Percentiles rank a stretch among this genome's conserved stretches.
These are phyloP conservation scores for Xenopus borealis DNA, from an alignment of 2,113 vertebrate species.

Conservation along the genomic window DNA sequence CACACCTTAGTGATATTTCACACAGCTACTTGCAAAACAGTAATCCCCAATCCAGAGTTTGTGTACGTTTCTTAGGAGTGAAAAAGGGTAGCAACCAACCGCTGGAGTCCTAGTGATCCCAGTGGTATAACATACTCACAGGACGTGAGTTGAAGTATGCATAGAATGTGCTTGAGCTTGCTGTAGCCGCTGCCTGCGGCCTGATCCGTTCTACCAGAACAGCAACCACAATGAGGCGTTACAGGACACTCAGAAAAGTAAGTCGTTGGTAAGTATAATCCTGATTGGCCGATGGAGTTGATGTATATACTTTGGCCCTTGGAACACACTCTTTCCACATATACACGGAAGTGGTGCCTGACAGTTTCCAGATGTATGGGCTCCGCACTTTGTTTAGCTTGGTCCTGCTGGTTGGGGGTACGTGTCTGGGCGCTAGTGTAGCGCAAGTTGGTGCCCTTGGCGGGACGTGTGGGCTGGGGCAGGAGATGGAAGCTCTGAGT, in stretches of 20 bases:
- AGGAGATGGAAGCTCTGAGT: slow-evolving; percentile 47
- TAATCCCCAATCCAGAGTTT: too few species aligned
- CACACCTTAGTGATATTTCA: too few species aligned
- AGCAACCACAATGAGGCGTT: fast-evolving
- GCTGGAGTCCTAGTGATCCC: too few species aligned
- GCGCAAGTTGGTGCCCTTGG: slow-evolving; percentile 57
- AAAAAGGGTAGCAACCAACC: too few species aligned
- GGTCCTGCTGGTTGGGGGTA: background rate
- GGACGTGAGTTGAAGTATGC: too few species aligned
- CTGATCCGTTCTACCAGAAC: background rate
- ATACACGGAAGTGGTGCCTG: background rate
- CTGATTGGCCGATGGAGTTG: too few species aligned
- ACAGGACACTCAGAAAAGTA: slow-evolving; percentile 3
- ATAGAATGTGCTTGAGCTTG: too few species aligned
- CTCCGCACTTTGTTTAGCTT: slow-evolving; percentile 34
- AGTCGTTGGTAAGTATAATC: background rate
- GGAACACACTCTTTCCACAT: background rate
- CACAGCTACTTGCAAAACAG: too few species aligned
- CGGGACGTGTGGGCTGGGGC: slow-evolving; percentile 38
- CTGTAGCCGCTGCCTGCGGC: too few species aligned
- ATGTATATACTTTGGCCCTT: too few species aligned
- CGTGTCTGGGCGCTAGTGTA: slow-evolving; percentile 48
- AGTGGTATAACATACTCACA: too few species aligned
- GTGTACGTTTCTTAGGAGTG: too few species aligned
- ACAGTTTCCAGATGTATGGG: background rate